Base-by-base conservation (phyloP, 2,888 invertebrate genomes). In the Sericinus montela region DNA sequence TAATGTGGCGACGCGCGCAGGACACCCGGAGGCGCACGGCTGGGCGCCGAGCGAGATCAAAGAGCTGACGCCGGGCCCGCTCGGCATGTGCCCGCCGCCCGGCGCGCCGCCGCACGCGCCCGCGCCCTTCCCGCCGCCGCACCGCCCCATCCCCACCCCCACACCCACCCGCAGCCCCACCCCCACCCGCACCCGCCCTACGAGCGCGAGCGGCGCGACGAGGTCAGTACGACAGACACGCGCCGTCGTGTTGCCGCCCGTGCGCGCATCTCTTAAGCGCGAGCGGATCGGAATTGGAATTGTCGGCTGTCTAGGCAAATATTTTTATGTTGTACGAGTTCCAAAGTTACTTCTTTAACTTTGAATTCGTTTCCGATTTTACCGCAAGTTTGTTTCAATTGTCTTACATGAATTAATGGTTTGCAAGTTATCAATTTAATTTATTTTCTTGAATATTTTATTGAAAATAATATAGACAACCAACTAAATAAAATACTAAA, bases 31-130 rank as follows among this genome's bases (percentile, higher is more conserved):
- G 56, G 80, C 80, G 54, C 69, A 74, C 4, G 90, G 88, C 13
- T 93, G 94, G 94, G 88, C 89, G 19, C 93, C 93, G 7, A 77
- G 77, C 4, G 93, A 93, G 56, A 93, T 94, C 47, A 94, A 94
- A 71, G 91, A 93, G 66, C 75, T 94, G 49, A 93, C 93, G 0
- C 93, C 93, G 0, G 93, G 92, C 0, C 90, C 91, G 1, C 69
- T 76, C 61, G 38, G 55, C 45, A 43, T 67, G 70, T 63, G 69
- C 55, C 49, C 70, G 58, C 51, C 83, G 79, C 59, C 72, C 76
- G 58, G 80, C 75, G 37, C 55, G 52, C 75, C 50, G 58, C 65
- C 57, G 63, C 25, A 60, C 57, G 35, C 51, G 59, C 51, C 63
- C 68, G 9, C 70, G 71, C 72, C 79, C 41, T 76, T 69, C 51